A percentile compares a stretch with the other conserved stretches of the same genome.
Evolutionary conservation across 2,797 vertebrate genomes (phyloP).

Genomic region (Glyptemys insculpta): DNA sequence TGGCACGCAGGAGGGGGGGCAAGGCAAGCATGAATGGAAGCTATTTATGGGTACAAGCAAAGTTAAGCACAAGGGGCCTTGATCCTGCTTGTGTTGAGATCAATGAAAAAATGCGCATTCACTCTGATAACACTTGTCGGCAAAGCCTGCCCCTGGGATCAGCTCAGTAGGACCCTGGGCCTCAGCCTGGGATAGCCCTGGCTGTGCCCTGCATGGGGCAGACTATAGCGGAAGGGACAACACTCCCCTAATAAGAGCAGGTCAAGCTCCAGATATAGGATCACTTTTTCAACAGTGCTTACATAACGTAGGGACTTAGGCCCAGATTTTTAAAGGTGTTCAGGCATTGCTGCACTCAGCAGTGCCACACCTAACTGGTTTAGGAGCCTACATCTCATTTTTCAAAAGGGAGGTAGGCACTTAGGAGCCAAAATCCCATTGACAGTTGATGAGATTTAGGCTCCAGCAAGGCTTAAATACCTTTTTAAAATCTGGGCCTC

Average conservation of each 20-base stretch:
- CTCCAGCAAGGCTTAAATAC: no score
- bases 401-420: no score
- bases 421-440: no score
- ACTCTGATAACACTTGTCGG: background rate
- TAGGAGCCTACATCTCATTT: no score
- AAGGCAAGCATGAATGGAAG: background rate
- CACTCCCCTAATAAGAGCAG: background rate
- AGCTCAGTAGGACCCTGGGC: background rate
- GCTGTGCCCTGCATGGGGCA: background rate
- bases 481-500: no score
- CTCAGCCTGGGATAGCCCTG: background rate
- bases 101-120: background rate
- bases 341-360: no score
- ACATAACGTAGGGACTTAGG: background rate
- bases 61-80: background rate
- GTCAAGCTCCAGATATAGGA: background rate
- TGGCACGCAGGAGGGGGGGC: background rate
- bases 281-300: background rate
- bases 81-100: conserved; percentile 24
- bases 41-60: background rate
- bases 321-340: no score
- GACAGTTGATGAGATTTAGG: no score
- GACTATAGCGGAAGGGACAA: background rate
- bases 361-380: no score
- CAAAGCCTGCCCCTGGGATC: background rate